Base-by-base conservation (phyloP, 2,888 invertebrate species). In the Invenusta paracnida region DNA sequence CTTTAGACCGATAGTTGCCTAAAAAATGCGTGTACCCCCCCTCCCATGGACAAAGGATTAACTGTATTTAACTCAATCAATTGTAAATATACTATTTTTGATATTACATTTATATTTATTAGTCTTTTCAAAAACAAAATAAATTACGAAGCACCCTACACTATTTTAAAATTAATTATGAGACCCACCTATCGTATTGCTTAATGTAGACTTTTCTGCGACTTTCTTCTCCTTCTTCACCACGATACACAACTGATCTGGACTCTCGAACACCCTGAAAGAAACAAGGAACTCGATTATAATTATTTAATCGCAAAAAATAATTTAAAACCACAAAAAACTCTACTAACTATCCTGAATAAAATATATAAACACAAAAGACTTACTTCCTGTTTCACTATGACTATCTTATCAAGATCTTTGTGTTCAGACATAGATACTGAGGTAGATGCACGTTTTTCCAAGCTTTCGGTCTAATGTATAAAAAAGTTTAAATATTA, bases 321-420 rank as follows among this genome's bases (percentile, higher is more conserved):
- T 17, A 48, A 11, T 11, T 48, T 17, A 48, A 11, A 48, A 48
- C 48, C 48, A 48, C 17, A 17, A n/a, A n/a, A n/a, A 48, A 48
- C 5, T 48, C 17, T 5, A 48, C 5, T 48, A 48, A 11, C 17
- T 11, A 48, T 48, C 48, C 48, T 48, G 48, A 48, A 11, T 11
- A 48, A 48, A 48, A 48, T 48, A 48, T 48, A 11, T 11, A 17
- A 48, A 48, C 5, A 48, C 48, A 17, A 17, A 5, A 48, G 48
- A 48, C 48, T 17, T 73, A 73, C 73, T 73, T 73, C 73, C 25
- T 73, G 5, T 23, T 73, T 73, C 25, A 73, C 73, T 2, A 73
- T 73, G 27, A 73, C 73, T 2, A 73, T 73, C 27, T 73, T 73
- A 73, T 73, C 73, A 23, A 73, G 73, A 73, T 73, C 73, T 73